A percentile compares a stretch with the other conserved stretches of the same genome.
phyloP scores from a whole-genome alignment of 2,888 invertebrate species.

The Monopis laevigella region DNA sequence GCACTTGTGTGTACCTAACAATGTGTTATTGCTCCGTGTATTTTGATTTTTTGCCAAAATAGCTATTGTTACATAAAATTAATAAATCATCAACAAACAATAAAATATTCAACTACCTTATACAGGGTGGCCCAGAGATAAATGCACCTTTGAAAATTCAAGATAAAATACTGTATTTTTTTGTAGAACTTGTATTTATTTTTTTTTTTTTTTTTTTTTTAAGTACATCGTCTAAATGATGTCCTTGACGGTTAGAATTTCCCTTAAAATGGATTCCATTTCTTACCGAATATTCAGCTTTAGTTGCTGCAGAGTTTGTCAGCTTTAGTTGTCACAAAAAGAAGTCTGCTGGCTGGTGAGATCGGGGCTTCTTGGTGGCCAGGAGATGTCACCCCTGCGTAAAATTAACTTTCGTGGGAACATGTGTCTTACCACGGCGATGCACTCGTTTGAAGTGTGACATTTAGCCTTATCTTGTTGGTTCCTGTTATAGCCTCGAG shows the following conservation, averaged over 20 bases:
- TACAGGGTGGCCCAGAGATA: too few relatives aligned
- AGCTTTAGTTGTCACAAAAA: conserved; percentile 4
- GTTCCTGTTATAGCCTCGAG: conserved; percentile 17
- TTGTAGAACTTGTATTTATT: neutral
- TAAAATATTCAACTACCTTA: too few relatives aligned
- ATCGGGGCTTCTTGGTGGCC: conserved; percentile 12
- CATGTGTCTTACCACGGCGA: conserved; percentile 17
- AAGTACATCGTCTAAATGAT: conserved; percentile 7
- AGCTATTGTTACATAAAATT: too few relatives aligned
- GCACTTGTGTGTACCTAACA: too few relatives aligned
- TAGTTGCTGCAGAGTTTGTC: neutral
- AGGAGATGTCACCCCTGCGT: conserved; percentile 16
- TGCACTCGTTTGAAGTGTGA: conserved; percentile 18
- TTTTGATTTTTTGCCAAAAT: too few relatives aligned
- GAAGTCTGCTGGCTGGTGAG: conserved; percentile 12
- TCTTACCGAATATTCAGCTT: conserved; percentile 2
- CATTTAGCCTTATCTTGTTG: conserved; percentile 20
- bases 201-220: neutral
- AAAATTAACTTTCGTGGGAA: conserved; percentile 18
- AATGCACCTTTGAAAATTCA: too few relatives aligned
- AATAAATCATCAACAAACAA: too few relatives aligned
- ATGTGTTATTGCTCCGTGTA: too few relatives aligned
- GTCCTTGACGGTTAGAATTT: conserved; percentile 6
- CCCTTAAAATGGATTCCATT: conserved; percentile 5
- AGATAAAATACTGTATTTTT: too few relatives aligned